Base-by-base conservation (phyloP, 2,888 invertebrate species). In the Tetranychus truncatus region DNA sequence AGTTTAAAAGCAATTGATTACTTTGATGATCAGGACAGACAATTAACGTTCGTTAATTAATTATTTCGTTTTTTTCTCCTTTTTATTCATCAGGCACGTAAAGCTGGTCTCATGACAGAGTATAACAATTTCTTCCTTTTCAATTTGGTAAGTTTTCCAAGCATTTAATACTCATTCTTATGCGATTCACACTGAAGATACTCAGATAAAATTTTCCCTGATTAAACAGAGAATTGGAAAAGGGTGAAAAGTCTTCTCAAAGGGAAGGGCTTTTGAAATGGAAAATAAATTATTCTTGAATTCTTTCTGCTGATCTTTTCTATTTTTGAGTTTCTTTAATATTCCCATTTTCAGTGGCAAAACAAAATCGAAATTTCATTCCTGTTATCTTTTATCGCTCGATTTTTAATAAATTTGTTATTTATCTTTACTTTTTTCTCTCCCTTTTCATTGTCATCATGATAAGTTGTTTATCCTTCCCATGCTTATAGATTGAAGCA, bases 61-160 rank as follows among this genome's bases (percentile, higher is more conserved):
- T 69, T 69, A 18, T 44, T 45, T 9, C 20, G 21, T 3, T 9
- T 55, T 55, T 55, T 34, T 34, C 34, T 34, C 3, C 34, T 34
- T 34, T 34, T 34, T 34, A 34, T 34, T 34, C 5, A 34, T 34
- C 20, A 77, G 72, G 77, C 77, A 9, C n/a, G 21, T 6, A 55
- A 77, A 75, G 74, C 69, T 74, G 74, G 73, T n/a, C 24, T 78
- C 44, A 74, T 77, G 77, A 76, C 76, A 34, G 76, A 77, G 72
- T 78, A 78, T 72, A 74, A 78, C 74, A 77, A 78, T 73, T 78
- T 74, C 67, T 34, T 78, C 45, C 73, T 78, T 45, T 72, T 76
- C 34, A 75, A 73, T 66, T 66, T 78, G 74, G 77, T 77, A 66
- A 74, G 77, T 20, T 20, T 34, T 34, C 34, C 34, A 34, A 34